A percentile compares a stretch with the other conserved stretches of the same genome.
These are phyloP conservation scores for Himalopsyche anomala DNA, from an alignment of 2,888 invertebrate species.

Conservation along the genomic window DNA sequence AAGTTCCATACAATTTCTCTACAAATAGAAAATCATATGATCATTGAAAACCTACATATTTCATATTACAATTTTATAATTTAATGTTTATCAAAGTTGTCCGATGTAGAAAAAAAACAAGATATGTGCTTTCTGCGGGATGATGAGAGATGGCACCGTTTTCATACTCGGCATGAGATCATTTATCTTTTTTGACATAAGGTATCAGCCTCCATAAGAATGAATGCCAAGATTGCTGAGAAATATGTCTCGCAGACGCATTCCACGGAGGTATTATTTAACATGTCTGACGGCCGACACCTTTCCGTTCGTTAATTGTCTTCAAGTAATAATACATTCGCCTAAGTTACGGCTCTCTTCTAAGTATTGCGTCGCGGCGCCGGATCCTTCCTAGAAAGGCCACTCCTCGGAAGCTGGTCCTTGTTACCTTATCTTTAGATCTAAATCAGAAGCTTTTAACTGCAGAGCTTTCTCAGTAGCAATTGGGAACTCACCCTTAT, in stretches of 20 bases:
- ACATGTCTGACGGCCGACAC: slow-evolving; percentile 7
- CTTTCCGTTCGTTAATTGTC: slow-evolving; percentile 10
- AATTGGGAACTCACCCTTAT: background rate
- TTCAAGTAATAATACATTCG: background rate
- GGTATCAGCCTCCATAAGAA: background rate
- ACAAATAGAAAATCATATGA: no score
- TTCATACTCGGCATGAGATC: no score
- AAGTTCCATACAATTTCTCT: no score
- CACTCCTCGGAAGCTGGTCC: background rate
- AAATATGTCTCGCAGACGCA: background rate
- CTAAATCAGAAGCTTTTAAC: background rate
- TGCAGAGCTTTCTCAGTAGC: background rate
- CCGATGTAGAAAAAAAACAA: no score
- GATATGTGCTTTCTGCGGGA: no score
- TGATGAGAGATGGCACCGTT: no score
- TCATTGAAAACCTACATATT: no score
- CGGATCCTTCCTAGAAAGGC: slow-evolving; percentile 2
- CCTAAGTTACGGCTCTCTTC: background rate
- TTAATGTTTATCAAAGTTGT: no score
- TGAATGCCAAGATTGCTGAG: background rate
- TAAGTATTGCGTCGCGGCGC: slow-evolving; percentile 31
- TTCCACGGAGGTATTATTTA: slow-evolving; percentile 2
- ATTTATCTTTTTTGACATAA: no score
- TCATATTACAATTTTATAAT: no score
- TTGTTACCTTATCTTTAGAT: background rate